phyloP scores from a whole-genome alignment of 2,113 vertebrate species.

The Elachura formosa region DNA sequence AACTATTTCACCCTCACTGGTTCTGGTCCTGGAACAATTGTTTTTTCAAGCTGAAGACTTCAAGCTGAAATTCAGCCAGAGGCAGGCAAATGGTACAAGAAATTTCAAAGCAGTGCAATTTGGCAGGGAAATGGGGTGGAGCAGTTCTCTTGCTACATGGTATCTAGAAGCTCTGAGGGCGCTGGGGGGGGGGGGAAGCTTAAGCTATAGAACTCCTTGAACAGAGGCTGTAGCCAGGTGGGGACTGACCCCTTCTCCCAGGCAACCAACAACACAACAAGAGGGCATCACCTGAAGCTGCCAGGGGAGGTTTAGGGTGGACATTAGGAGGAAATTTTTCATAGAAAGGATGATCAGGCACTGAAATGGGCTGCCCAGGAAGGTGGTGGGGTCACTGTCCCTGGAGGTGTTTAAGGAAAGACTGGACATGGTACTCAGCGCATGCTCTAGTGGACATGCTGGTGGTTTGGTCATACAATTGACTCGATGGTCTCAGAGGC shows the following conservation, averaged over 20 bases:
- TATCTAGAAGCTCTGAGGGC: neutral
- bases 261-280: fast-evolving
- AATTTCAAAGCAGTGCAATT: neutral
- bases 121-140: neutral
- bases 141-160: neutral
- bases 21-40: neutral
- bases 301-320: neutral
- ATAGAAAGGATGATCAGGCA: neutral
- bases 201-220: neutral
- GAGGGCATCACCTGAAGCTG: neutral
- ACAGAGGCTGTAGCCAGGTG: neutral
- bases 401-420: neutral
- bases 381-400: neutral
- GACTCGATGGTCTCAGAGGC: neutral
- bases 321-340: neutral
- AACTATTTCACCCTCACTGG: neutral
- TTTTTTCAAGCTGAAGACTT: neutral
- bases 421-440: too few species aligned
- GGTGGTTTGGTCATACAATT: neutral
- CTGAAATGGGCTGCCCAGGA: neutral
- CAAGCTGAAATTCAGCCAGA: neutral
- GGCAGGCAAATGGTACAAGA: neutral
- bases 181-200: neutral
- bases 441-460: neutral
- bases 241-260: neutral